Conservation (phyloP, 2,113 vertebrate species). For the Leucopternis melanops region DNA sequence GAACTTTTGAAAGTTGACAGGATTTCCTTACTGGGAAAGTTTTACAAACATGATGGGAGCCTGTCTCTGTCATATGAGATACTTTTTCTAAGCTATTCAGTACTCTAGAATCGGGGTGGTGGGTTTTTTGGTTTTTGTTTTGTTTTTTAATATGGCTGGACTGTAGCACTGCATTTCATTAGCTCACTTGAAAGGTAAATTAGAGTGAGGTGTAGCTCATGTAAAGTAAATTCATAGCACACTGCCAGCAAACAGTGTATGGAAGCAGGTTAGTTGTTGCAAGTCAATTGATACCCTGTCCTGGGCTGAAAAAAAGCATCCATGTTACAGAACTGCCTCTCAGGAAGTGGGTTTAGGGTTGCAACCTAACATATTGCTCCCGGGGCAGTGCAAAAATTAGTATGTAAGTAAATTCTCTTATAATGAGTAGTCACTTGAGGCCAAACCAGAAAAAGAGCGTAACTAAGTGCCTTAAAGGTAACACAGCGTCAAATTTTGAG, state of each 20-base stretch:
- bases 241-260: neutral
- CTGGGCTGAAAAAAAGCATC: neutral
- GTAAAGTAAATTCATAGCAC: neutral
- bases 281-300: neutral
- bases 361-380: neutral
- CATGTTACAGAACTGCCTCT: neutral
- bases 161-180: constrained; percentile 3
- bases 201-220: neutral
- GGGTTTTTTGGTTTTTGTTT: neutral
- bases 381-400: neutral
- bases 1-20: constrained; percentile 63
- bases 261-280: neutral
- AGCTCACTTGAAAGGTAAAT: constrained; percentile 40
- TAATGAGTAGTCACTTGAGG: neutral
- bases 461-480: neutral
- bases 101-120: neutral
- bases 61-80: neutral
- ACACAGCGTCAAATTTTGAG: neutral
- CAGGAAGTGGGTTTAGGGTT: neutral
- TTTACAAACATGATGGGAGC: neutral
- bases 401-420: neutral
- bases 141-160: neutral
- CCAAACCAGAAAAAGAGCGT: neutral
- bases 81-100: neutral
- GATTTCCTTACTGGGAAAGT: constrained; percentile 55